Conservation (phyloP, 2,888 invertebrate genomes). For the Scaptomyza flava region DNA sequence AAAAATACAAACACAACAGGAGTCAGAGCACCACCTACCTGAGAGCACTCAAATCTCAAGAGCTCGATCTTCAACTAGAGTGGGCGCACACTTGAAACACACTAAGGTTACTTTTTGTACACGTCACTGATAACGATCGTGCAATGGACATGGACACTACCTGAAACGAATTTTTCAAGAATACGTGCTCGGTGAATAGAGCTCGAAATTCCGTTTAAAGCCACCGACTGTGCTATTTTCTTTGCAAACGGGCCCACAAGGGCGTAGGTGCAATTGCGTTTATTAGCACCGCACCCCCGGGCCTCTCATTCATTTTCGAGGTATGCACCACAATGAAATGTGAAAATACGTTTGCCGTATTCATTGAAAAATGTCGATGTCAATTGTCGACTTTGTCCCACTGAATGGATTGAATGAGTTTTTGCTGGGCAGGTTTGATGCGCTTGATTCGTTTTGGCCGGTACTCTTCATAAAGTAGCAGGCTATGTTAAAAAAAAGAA, state of each 20-base stretch:
- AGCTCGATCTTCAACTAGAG: conserved; percentile 72
- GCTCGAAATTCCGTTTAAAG: conserved; percentile 69
- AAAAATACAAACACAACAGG: conserved; percentile 33
- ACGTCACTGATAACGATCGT: conserved; percentile 65
- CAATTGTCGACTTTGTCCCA: conserved; percentile 51
- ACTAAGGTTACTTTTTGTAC: conserved; percentile 38
- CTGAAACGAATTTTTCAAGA: conserved; percentile 55
- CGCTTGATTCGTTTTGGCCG: conserved; percentile 62
- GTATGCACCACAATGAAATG: conserved; percentile 28
- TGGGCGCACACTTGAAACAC: conserved; percentile 75
- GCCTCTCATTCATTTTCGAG: conserved; percentile 57
- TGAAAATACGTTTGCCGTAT: conserved; percentile 35
- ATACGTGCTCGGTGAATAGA: conserved; percentile 32
- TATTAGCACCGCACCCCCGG: conserved; percentile 78
- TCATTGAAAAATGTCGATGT: conserved; percentile 65
- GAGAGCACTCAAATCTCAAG: conserved; percentile 71
- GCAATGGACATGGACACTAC: conserved; percentile 36
- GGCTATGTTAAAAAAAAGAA: neutral
- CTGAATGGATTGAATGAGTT: conserved; percentile 48
- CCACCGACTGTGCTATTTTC: conserved; percentile 73
- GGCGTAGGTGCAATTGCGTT: conserved; percentile 82
- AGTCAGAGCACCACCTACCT: conserved; percentile 59
- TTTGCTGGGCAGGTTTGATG: conserved; percentile 44
- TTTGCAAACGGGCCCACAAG: conserved; percentile 42
- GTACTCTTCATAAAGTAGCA: conserved; percentile 2